Evolutionary conservation across 2,797 vertebrate genomes (phyloP), one percentile per base, ranked within the genome.

Genomic region (Spea hammondii): DNA sequence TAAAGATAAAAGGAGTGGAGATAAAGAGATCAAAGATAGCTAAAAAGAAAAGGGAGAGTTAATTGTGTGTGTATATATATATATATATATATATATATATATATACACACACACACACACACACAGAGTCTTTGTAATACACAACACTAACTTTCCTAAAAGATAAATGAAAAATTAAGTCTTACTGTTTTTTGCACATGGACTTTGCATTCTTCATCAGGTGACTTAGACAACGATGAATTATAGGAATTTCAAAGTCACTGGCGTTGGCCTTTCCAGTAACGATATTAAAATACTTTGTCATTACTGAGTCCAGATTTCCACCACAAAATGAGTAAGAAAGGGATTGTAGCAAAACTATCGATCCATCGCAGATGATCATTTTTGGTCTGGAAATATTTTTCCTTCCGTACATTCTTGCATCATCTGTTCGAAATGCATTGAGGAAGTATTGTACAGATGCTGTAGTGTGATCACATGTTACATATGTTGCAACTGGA

Each of bases 101-200:
- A 55, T 55, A 55, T 55, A 55, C 1, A 8, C 0, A 55, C 4
- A 54, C 2, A 17, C 17, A 17, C 17, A 17, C 11, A 54, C 4
- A 54, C 4, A 54, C 11, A 54, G 1, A 13, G 8, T 8, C 8
- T 13, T 8, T 13, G 59, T 62, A 62, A 62, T 13, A 62, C n/a
- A 11, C 3, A 62, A 4, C n/a, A 62, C n/a, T 62, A 46, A 5
- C 17, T 17, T 81, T 14, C 4, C 76, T 78, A 14, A 83, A 85
- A 0, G 53, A 62, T 11, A 62, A 62, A 9, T 62, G n/a, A 62
- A 62, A 62, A 62, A 62, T 6, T 62, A 62, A 62, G 13, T 62
- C 59, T 62, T 62, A 62, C 59, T 62, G 59, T 62, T 32, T 14
- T 11, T 53, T 54, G 51, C 51, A 54, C 51, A 54, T 54, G 51